phyloP scores from a whole-genome alignment of 2,888 invertebrate genomes.

The Chaitophorus viminalis region DNA sequence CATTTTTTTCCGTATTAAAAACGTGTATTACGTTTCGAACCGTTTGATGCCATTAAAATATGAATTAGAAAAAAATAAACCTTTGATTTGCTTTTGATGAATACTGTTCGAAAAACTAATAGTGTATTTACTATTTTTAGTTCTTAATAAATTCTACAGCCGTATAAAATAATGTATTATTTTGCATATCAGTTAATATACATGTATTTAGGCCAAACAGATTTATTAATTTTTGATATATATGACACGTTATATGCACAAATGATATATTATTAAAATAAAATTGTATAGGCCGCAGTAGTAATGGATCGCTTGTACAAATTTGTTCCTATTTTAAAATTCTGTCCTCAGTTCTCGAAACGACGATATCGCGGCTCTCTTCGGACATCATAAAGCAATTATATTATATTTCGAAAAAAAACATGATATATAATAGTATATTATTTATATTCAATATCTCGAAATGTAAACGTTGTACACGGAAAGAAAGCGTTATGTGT shows the following conservation, averaged over 20 bases:
- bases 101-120: too few species aligned
- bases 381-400: not conserved
- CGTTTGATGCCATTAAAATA: too few species aligned
- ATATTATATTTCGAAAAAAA: not conserved
- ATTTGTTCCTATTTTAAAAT: not conserved
- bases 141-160: not conserved
- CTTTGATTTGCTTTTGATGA: too few species aligned
- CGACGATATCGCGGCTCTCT: not conserved
- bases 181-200: not conserved
- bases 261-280: not conserved
- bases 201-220: too few species aligned
- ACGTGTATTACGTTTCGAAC: too few species aligned
- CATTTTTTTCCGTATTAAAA: too few species aligned
- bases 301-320: not conserved
- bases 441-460: not conserved
- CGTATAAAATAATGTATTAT: not conserved
- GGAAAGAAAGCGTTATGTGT: not conserved
- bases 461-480: not conserved
- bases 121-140: too few species aligned
- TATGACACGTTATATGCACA: too few species aligned
- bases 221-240: too few species aligned
- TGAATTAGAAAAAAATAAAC: too few species aligned
- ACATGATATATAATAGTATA: not conserved
- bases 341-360: not conserved
- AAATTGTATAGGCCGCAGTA: not conserved